Evolutionary conservation across 2,888 invertebrate genomes (phyloP), one percentile per base, ranked within the genome.

Genomic region (Leptarthrus brevirostris): DNA sequence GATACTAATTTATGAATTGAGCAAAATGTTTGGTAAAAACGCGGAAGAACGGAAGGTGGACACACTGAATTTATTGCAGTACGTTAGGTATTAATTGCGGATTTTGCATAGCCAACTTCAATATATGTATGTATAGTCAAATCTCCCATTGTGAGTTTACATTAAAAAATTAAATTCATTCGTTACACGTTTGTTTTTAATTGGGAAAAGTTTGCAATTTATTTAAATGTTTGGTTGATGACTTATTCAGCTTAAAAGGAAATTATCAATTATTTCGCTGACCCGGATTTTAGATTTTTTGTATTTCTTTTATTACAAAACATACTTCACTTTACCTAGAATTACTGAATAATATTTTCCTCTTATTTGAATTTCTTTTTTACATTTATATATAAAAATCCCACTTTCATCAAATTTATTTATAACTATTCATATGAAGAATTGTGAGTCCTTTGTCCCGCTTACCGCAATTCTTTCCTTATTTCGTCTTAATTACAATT

Each of bases 361-460:
- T 66, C 49, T 47, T 66, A 66, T 66, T 49, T 30, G 49, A 66
- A 66, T 20, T 30, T n/a, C n/a, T 18, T 26, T 49, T 47, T 66
- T 54, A 54, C 54, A 66, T 66, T 49, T 49, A 16, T 66, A 66
- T 0, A 52, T 52, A 52, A 66, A 66, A 47, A 47, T 66, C 47
- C 26, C 24, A 18, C 26, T 44, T n/a, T 44, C 22, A 24, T 44
- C 22, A 20, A 52, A 52, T 26, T 24, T 66, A 47, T 66, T 52
- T 52, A 52, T 69, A 69, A 49, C 69, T 69, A 69, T 52, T 16
- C 22, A 64, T 69, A 52, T 69, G 34, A 34, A 69, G 69, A 69
- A 52, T 52, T 52, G 36, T 36, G 53, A 69, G 26, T 69, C 69
- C 74, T 54, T 69, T 54, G 20, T 44, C 52, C 34, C 34, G 34